Evolutionary conservation across 2,888 invertebrate genomes (phyloP).

Genomic region (Conchocele bisecta): DNA sequence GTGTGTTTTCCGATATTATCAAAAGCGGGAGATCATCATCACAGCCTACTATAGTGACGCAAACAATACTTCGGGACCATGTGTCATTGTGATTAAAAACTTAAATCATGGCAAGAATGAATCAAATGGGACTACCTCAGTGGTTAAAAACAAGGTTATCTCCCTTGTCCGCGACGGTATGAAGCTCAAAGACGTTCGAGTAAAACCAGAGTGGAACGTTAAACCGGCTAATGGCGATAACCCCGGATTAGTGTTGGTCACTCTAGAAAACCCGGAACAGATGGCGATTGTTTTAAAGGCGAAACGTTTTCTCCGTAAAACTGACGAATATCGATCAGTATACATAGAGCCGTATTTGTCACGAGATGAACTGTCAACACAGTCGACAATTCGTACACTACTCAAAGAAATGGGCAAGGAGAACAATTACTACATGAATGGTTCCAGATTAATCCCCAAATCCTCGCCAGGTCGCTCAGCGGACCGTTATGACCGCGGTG

Average conservation of each 20-base stretch:
- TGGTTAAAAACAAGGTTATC: conserved; percentile 10
- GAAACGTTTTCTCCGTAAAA: neutral
- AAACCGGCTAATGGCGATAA: conserved; percentile 7
- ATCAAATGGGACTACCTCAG: neutral
- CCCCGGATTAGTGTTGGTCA: neutral
- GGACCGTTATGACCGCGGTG: too few relatives aligned
- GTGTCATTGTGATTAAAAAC: neutral
- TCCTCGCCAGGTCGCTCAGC: too few relatives aligned
- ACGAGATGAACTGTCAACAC: neutral
- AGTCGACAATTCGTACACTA: neutral
- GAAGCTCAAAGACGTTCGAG: conserved; percentile 1
- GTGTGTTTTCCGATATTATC: too few relatives aligned
- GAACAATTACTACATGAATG: neutral
- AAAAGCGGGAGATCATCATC: too few relatives aligned
- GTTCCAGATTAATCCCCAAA: conserved; percentile 1
- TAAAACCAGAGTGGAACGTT: neutral
- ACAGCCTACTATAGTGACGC: too few relatives aligned
- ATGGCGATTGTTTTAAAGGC: neutral
- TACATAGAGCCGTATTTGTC: neutral
- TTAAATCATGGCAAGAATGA: neutral
- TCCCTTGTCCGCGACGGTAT: conserved; percentile 8
- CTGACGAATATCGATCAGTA: conserved; percentile 1
- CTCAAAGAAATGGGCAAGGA: conserved; percentile 8
- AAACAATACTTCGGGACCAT: too few relatives aligned
- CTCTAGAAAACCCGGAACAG: neutral